Evolutionary conservation across 2,888 invertebrate species (phyloP), one percentile per base, ranked within the genome.

Genomic region (Lepidochrysops patricia): DNA sequence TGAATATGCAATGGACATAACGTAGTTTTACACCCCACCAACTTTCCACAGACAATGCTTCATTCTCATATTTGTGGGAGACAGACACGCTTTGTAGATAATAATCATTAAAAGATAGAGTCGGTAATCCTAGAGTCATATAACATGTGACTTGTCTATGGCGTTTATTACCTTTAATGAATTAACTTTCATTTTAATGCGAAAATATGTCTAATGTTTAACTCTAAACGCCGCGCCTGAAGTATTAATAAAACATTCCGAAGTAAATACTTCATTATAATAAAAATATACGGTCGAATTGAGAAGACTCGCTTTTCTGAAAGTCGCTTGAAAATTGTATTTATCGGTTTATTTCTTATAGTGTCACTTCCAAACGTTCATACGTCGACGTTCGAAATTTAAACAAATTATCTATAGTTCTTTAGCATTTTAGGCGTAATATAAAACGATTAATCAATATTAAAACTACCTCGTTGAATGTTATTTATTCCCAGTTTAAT

Each of bases 1-100:
- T 89, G 88, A 88, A 89, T 88, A 89, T 89, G 87, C 85, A 88
- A 77, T 74, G 76, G 75, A 79, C 82, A 84, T 87, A 85, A 85
- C 80, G 82, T 82, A 79, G 84, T 84, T 85, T 82, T 80, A 82
- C 80, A 79, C 81, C 67, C 70, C 72, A 68, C 71, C 76, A 87
- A 89, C 88, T 89, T 88, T 86, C 88, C 80, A 84, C 67, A 15
- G 23, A 27, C 60, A 60, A 61, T 62, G 60, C 57, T 63, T 43
- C 27, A 62, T 58, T 19, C 32, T 32, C 43, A 19, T 43, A 43
- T 43, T 43, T 43, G 43, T 43, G 43, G 19, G 43, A 9, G 15
- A 43, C 43, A 19, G 29, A 29, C 29, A 29, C 9, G 29, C 29
- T 29, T 29, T 43, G 19, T 15, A 19, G 43, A 43, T 43, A 43